A percentile compares a stretch with the other conserved stretches of the same genome.
Conservation (phyloP, 1,140 invertebrate genomes). For the Agrilus planipennis region DNA sequence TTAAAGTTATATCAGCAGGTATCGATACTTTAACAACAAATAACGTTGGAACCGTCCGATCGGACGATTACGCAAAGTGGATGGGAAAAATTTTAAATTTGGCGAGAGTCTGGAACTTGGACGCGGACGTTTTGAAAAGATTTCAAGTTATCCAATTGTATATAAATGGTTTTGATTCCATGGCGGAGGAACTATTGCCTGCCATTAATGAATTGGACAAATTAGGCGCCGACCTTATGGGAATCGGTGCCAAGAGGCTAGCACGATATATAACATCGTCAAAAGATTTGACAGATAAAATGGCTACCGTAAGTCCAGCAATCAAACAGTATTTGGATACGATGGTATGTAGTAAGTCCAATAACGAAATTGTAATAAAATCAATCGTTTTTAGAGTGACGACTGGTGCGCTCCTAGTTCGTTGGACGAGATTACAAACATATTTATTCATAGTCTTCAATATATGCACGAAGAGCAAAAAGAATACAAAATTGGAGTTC, state of each 20-base stretch:
- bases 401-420: constrained; percentile 27
- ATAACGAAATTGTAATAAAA: constrained; percentile 1
- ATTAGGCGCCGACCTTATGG: constrained; percentile 52
- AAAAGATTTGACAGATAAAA: constrained; percentile 44
- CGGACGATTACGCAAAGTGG: constrained; percentile 49
- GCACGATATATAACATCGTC: constrained; percentile 47
- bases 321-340: constrained; percentile 57
- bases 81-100: constrained; percentile 58
- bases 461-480: constrained; percentile 21
- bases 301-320: constrained; percentile 54
- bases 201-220: constrained; percentile 51
- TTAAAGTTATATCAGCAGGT: constrained; percentile 49
- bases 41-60: constrained; percentile 41
- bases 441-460: constrained; percentile 18
- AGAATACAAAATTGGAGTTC: constrained; percentile 22
- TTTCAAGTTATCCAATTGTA: constrained; percentile 70
- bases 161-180: constrained; percentile 58
- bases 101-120: constrained; percentile 67
- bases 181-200: constrained; percentile 60
- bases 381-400: constrained; percentile 19
- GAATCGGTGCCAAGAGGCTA: constrained; percentile 60
- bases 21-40: constrained; percentile 45
- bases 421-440: constrained; percentile 18
- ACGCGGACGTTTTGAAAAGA: constrained; percentile 59
- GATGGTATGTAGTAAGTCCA: constrained; percentile 49